These are phyloP conservation scores for Artemia sinica DNA, from an alignment of 2,888 invertebrate genomes.

Conservation along the genomic window DNA sequence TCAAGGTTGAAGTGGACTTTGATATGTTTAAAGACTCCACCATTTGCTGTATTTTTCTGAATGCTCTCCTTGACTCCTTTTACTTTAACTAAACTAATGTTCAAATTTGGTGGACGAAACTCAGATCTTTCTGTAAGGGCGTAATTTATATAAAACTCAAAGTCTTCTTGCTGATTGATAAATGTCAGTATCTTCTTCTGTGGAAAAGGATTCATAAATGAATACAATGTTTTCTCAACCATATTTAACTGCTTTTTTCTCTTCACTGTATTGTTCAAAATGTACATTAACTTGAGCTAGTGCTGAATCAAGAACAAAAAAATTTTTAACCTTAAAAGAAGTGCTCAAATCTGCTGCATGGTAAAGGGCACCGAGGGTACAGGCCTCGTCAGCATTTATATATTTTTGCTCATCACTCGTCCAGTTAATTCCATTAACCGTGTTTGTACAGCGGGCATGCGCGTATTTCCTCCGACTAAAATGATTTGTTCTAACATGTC, in stretches of 20 bases:
- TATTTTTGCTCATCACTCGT: slow-evolving; percentile 63
- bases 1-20: slow-evolving; percentile 92
- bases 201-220: slow-evolving; percentile 79
- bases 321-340: slow-evolving; percentile 90
- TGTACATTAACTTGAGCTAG: slow-evolving; percentile 69
- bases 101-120: slow-evolving; percentile 46
- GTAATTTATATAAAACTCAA: slow-evolving; percentile 75
- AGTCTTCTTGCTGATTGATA: slow-evolving; percentile 81
- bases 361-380: slow-evolving; percentile 88
- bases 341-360: slow-evolving; percentile 86
- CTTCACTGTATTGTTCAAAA: slow-evolving; percentile 31
- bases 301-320: slow-evolving; percentile 82
- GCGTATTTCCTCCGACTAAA: slow-evolving; percentile 68
- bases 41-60: slow-evolving; percentile 48
- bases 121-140: slow-evolving; percentile 30
- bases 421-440: slow-evolving; percentile 48
- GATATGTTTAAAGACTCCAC: slow-evolving; percentile 55
- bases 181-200: slow-evolving; percentile 97
- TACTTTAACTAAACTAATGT: slow-evolving; percentile 52
- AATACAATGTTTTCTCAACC: slow-evolving; percentile 71
- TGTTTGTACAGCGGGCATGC: slow-evolving; percentile 70
- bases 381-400: slow-evolving; percentile 97
- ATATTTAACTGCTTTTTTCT: slow-evolving; percentile 34
- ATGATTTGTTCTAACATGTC: slow-evolving; percentile 48
- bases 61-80: slow-evolving; percentile 59